Evolutionary conservation across 92 coral and sea anemone genomes (phyloP).

Genomic region (Epizoanthus ramosus): DNA sequence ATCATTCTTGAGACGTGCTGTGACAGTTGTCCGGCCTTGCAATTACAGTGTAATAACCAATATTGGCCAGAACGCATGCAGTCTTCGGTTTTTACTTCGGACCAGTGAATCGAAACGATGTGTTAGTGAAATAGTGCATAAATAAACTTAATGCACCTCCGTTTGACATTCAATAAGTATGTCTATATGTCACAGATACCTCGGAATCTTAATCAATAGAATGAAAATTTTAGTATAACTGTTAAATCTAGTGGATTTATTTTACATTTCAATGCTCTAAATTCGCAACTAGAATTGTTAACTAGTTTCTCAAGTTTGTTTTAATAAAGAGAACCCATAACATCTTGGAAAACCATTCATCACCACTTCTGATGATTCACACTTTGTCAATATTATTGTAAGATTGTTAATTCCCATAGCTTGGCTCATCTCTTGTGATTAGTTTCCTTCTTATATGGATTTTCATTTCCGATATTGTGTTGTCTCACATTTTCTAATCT

Average conservation of each 20-base stretch:
- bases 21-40: background rate
- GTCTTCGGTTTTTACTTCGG: background rate
- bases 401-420: constrained; percentile 6
- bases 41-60: background rate
- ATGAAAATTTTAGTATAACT: background rate
- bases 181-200: background rate
- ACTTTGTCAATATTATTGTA: constrained; percentile 11
- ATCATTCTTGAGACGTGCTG: background rate
- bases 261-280: constrained; percentile 17
- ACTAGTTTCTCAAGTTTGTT: background rate
- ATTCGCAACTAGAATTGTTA: background rate
- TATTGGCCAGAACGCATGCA: background rate
- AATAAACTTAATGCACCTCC: background rate
- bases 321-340: background rate
- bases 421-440: background rate
- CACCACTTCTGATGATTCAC: background rate
- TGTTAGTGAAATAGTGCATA: background rate
- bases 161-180: background rate
- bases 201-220: background rate
- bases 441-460: background rate
- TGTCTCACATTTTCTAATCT: background rate
- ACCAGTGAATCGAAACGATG: background rate
- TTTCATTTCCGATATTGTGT: constrained; percentile 18
- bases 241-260: background rate
- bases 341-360: background rate